Evolutionary conservation across 2,113 vertebrate genomes (phyloP).

Genomic region (Oryzias javanicus): DNA sequence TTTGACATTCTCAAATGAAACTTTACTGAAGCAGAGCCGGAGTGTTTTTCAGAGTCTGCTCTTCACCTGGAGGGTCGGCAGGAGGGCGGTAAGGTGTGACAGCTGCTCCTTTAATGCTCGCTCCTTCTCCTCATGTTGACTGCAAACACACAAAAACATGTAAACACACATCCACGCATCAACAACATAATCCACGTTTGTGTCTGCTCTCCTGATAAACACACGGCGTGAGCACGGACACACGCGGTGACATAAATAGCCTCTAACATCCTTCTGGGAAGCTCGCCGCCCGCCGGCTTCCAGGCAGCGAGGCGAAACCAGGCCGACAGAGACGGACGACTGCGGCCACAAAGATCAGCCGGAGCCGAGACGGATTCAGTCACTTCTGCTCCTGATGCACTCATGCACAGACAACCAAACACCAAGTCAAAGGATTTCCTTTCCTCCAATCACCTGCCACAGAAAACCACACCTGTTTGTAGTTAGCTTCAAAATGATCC

Average conservation of each 20-base stretch:
- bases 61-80: slow-evolving; percentile 88
- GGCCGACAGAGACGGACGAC: slow-evolving; percentile 45
- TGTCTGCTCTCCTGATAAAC: slow-evolving; percentile 53
- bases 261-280: slow-evolving; percentile 71
- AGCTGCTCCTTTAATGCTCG: slow-evolving; percentile 90
- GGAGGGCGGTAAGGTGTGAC: slow-evolving; percentile 81
- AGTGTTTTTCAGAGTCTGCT: background rate
- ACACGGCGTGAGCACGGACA: slow-evolving; percentile 31
- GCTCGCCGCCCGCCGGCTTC: slow-evolving; percentile 52
- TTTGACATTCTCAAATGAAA: background rate
- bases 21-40: too few relatives aligned
- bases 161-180: slow-evolving; percentile 31
- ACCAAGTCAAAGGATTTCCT: background rate
- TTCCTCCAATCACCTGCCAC: background rate
- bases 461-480: background rate
- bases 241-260: slow-evolving; percentile 69
- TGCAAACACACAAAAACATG: slow-evolving; percentile 59
- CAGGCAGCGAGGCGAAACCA: slow-evolving; percentile 50
- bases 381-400: slow-evolving; percentile 37
- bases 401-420: slow-evolving; percentile 6
- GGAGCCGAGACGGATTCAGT: slow-evolving; percentile 48
- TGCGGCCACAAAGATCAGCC: slow-evolving; percentile 50
- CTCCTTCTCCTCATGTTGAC: slow-evolving; percentile 91
- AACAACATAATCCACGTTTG: slow-evolving; percentile 51
- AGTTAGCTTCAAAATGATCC: background rate